Conservation (phyloP, 2,797 vertebrate species). For the Melanotaenia maccullochi region DNA sequence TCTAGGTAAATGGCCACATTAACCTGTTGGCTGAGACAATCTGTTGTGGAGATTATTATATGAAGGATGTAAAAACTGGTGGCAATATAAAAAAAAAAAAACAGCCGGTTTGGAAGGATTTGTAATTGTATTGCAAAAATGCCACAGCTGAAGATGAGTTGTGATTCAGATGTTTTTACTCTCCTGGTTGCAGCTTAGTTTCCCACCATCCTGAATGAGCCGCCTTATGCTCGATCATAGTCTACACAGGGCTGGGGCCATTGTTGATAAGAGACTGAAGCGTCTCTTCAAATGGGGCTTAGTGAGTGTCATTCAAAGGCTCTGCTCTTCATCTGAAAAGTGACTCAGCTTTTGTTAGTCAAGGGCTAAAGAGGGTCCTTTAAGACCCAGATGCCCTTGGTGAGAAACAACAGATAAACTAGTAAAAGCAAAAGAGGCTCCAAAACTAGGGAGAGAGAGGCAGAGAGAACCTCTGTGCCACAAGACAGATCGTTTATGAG, state of each 20-base stretch:
- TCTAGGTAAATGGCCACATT: constrained; percentile 73
- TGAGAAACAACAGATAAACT: constrained; percentile 50
- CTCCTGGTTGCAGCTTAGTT: constrained; percentile 50
- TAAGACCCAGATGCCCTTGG: constrained; percentile 66
- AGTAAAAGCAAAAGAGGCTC: constrained; percentile 25
- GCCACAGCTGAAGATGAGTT: constrained; percentile 47
- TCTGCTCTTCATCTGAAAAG: constrained; percentile 72
- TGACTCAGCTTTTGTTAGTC: constrained; percentile 74
- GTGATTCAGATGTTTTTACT: constrained; percentile 44
- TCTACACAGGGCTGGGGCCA: constrained; percentile 52
- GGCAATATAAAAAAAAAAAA: constrained; percentile 48
- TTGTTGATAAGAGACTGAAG: constrained; percentile 73
- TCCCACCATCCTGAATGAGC: constrained; percentile 66
- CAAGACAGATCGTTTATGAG: constrained; percentile 52
- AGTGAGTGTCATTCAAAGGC: constrained; percentile 69
- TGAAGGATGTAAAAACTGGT: constrained; percentile 37
- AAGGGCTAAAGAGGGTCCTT: constrained; percentile 59
- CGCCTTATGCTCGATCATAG: constrained; percentile 55
- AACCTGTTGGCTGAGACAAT: constrained; percentile 65
- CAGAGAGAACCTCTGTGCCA: neutral
- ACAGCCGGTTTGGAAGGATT: constrained; percentile 50
- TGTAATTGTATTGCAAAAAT: constrained; percentile 61
- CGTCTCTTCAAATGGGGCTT: constrained; percentile 72
- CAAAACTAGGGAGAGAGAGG: constrained; percentile 8
- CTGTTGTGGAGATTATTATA: constrained; percentile 40